These are phyloP conservation scores for Eupeodes luniger DNA, from an alignment of 2,888 invertebrate species.

Conservation along the genomic window DNA sequence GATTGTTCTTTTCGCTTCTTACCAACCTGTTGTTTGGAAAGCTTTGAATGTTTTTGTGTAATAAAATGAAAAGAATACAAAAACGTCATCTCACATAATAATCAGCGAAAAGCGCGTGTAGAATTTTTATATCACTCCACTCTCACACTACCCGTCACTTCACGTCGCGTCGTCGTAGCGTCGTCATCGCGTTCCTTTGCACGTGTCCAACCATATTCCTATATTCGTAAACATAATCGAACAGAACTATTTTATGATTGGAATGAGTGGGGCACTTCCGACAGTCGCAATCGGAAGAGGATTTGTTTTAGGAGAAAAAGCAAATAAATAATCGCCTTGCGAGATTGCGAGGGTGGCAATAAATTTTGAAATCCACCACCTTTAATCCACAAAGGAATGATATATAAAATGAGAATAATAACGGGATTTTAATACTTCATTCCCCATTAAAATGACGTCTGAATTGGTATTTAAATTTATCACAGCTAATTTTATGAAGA, in stretches of 20 bases:
- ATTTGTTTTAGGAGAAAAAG: neutral
- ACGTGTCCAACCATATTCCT: neutral
- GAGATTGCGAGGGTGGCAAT: neutral
- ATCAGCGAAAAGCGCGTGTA: neutral
- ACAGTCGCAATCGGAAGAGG: neutral
- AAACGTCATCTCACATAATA: neutral
- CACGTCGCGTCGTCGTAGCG: too few species aligned
- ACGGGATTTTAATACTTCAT: neutral
- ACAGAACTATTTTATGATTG: neutral
- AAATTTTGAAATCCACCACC: neutral
- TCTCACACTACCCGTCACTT: neutral
- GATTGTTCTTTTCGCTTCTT: neutral
- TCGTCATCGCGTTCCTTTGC: too few species aligned
- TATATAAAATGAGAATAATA: neutral
- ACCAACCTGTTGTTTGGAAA: slow-evolving; percentile 26
- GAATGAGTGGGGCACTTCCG: neutral
- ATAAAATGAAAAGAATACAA: slow-evolving; percentile 6
- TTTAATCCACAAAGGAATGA: neutral
- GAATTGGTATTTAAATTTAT: neutral
- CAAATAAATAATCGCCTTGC: neutral
- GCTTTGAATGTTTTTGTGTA: neutral
- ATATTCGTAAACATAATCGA: neutral
- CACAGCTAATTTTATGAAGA: neutral
- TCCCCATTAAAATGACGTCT: neutral
- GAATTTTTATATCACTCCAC: neutral